Conservation (phyloP, 2,797 vertebrate species). For the Hyperoplus lanceolatus region DNA sequence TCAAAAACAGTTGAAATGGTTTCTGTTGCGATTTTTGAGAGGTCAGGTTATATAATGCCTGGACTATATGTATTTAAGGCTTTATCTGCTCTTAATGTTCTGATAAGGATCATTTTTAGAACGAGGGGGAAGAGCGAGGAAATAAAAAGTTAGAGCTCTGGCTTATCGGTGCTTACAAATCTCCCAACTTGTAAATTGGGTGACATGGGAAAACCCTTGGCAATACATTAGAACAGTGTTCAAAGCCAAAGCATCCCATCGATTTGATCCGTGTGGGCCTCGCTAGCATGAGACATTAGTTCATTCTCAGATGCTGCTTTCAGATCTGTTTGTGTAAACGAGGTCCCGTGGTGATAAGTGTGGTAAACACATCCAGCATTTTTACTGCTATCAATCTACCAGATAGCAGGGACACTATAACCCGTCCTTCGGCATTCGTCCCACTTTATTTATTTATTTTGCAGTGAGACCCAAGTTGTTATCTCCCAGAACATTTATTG, state of each 20-base stretch:
- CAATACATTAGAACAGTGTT: slow-evolving; percentile 80
- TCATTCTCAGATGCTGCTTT: slow-evolving; percentile 76
- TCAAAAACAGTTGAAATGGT: too few species aligned
- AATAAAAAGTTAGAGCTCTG: slow-evolving; percentile 72
- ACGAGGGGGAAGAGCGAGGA: slow-evolving; percentile 56
- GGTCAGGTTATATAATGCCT: too few species aligned
- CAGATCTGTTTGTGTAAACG: slow-evolving; percentile 80
- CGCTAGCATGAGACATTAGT: slow-evolving; percentile 81
- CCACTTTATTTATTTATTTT: slow-evolving; percentile 5
- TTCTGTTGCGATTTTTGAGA: too few species aligned
- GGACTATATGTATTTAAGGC: not conserved
- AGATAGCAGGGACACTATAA: slow-evolving; percentile 72
- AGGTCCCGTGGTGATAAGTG: slow-evolving; percentile 76
- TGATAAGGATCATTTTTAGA: slow-evolving; percentile 53
- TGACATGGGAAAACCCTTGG: slow-evolving; percentile 82
- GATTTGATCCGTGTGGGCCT: slow-evolving; percentile 87
- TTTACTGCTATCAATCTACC: slow-evolving; percentile 64
- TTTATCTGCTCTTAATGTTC: slow-evolving; percentile 45
- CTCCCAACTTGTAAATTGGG: slow-evolving; percentile 83
- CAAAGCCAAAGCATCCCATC: slow-evolving; percentile 79
- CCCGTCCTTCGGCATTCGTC: slow-evolving; percentile 76
- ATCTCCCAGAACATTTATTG: slow-evolving; percentile 29
- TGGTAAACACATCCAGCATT: slow-evolving; percentile 67
- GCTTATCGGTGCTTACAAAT: slow-evolving; percentile 71
- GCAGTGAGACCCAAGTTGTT: slow-evolving; percentile 39